Conservation (phyloP, 2,113 vertebrate species). For the Bufo gargarizans region DNA sequence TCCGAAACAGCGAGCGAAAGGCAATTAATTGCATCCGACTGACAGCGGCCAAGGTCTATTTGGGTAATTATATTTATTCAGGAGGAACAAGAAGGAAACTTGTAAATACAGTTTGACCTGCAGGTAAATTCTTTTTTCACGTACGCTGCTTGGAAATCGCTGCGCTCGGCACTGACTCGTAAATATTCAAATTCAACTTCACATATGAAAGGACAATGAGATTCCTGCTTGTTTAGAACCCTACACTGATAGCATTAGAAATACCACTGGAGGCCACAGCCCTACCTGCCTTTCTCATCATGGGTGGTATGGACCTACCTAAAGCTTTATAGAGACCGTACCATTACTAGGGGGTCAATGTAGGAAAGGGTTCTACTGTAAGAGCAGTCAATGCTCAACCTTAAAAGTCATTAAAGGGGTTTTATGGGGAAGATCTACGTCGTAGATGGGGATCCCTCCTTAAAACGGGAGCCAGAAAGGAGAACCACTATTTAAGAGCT, state of each 20-base stretch:
- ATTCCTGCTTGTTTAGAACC: neutral
- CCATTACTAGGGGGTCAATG: neutral
- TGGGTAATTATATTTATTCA: slow-evolving; percentile 33
- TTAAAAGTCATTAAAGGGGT: neutral
- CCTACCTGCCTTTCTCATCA: too few species aligned
- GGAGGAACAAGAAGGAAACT: slow-evolving; percentile 1
- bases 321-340: neutral
- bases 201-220: neutral
- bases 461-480: too few species aligned
- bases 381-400: neutral
- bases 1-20: neutral
- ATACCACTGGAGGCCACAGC: neutral
- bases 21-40: slow-evolving; percentile 32
- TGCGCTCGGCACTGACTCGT: neutral
- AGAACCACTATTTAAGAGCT: too few species aligned
- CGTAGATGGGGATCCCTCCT: too few species aligned
- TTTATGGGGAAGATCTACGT: too few species aligned
- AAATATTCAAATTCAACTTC: neutral
- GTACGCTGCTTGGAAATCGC: neutral
- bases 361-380: neutral
- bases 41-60: neutral
- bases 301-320: too few species aligned
- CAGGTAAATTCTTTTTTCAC: neutral
- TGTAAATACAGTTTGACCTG: slow-evolving; percentile 5
- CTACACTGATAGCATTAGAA: neutral